Conservation (phyloP, 2,888 invertebrate species). For the Orchesellides sinensis region DNA sequence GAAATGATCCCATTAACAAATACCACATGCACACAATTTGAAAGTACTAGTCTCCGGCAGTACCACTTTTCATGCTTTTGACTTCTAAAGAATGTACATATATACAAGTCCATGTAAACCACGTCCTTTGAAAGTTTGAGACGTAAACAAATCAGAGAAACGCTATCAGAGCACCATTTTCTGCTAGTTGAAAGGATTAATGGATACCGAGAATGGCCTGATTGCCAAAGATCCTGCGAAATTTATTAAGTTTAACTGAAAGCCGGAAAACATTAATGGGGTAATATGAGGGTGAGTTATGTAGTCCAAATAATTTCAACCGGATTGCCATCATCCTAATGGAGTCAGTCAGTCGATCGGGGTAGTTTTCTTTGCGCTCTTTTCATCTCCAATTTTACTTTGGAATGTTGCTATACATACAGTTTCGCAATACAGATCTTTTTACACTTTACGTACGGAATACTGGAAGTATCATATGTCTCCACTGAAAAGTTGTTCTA, state of each 20-base stretch:
- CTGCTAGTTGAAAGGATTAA: slow-evolving; percentile 48
- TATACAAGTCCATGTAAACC: neutral
- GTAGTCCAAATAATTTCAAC: slow-evolving; percentile 72
- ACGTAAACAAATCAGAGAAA: slow-evolving; percentile 12
- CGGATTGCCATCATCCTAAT: slow-evolving; percentile 68
- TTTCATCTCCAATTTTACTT: slow-evolving; percentile 14
- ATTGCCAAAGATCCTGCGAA: slow-evolving; percentile 69
- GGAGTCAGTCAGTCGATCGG: slow-evolving; percentile 68
- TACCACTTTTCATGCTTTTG: too few relatives aligned
- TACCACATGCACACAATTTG: too few relatives aligned
- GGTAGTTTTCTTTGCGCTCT: too few relatives aligned
- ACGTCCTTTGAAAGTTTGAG: neutral
- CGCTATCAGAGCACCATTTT: slow-evolving; percentile 25
- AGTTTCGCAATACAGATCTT: too few relatives aligned
- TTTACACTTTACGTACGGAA: too few relatives aligned
- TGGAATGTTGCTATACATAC: too few relatives aligned
- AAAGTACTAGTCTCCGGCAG: too few relatives aligned
- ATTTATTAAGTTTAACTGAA: slow-evolving; percentile 74
- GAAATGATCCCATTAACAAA: too few relatives aligned
- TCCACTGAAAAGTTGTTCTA: slow-evolving; percentile 38
- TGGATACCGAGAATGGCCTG: slow-evolving; percentile 65
- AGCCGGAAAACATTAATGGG: slow-evolving; percentile 75
- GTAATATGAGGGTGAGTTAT: slow-evolving; percentile 74
- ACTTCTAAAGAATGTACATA: neutral
- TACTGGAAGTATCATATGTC: too few relatives aligned